Evolutionary conservation across 2,113 vertebrate species (phyloP).

Genomic region (Anhinga anhinga): DNA sequence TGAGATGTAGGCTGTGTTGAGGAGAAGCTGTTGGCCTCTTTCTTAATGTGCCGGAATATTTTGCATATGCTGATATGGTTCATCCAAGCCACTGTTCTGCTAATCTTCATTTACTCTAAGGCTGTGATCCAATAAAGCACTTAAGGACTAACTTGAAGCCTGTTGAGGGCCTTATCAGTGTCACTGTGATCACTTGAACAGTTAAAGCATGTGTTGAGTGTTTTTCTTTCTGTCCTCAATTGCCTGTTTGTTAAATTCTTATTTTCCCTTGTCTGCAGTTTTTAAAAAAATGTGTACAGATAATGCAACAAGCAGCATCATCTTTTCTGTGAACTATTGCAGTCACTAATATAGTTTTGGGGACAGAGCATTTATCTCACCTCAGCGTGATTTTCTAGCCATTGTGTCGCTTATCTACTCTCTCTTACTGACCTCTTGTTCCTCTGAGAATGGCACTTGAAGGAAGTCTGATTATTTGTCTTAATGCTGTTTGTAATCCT

Average conservation of each 20-base stretch:
- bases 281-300: background rate
- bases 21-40: background rate
- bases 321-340: background rate
- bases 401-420: constrained; percentile 10
- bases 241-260: background rate
- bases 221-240: background rate
- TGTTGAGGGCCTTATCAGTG: background rate
- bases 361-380: background rate
- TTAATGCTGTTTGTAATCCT: background rate
- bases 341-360: background rate
- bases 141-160: background rate
- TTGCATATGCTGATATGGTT: background rate
- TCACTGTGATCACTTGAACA: background rate
- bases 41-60: background rate
- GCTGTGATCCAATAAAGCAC: constrained; percentile 16
- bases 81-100: background rate
- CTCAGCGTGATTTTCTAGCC: background rate
- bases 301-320: background rate
- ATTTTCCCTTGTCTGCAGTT: background rate
- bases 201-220: constrained; percentile 13
- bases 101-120: background rate
- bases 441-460: background rate
- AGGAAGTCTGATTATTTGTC: background rate
- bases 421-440: background rate
- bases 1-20: background rate